These are phyloP conservation scores for Philereme transversata DNA, from an alignment of 2,888 invertebrate genomes.

Conservation along the genomic window DNA sequence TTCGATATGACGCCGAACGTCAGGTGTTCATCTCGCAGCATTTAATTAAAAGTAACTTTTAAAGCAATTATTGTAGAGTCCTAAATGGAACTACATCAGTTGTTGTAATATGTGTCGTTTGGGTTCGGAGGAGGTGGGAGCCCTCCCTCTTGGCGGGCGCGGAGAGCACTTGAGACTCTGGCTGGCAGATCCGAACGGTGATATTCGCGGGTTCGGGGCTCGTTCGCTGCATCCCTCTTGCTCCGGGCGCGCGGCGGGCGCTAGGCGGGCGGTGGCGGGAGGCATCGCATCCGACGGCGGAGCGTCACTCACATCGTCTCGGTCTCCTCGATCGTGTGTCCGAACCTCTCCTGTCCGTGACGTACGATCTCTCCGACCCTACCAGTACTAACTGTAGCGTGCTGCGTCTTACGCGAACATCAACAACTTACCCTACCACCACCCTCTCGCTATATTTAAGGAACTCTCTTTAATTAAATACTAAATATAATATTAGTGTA, in stretches of 20 bases:
- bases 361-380: conserved; percentile 76
- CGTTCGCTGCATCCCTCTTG: conserved; percentile 79
- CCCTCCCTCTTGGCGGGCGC: conserved; percentile 75
- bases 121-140: conserved; percentile 50
- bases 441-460: conserved; percentile 32
- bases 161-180: conserved; percentile 78
- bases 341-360: conserved; percentile 79
- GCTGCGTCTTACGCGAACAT: conserved; percentile 59
- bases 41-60: conserved; percentile 57
- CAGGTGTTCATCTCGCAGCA: conserved; percentile 78
- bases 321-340: conserved; percentile 78
- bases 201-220: conserved; percentile 70
- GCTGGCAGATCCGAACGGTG: conserved; percentile 72
- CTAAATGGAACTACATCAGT: conserved; percentile 46
- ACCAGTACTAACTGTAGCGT: conserved; percentile 71
- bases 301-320: conserved; percentile 80
- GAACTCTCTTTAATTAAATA: conserved; percentile 36
- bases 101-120: conserved; percentile 56
- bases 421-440: conserved; percentile 54
- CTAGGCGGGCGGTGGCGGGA: conserved; percentile 71
- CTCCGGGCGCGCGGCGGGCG: conserved; percentile 65
- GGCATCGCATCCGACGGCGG: conserved; percentile 56
- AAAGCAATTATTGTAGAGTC: conserved; percentile 49
- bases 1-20: conserved; percentile 81
- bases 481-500: conserved; percentile 46